Conservation (phyloP, 2,113 vertebrate genomes). For the Malurus cyaneus region DNA sequence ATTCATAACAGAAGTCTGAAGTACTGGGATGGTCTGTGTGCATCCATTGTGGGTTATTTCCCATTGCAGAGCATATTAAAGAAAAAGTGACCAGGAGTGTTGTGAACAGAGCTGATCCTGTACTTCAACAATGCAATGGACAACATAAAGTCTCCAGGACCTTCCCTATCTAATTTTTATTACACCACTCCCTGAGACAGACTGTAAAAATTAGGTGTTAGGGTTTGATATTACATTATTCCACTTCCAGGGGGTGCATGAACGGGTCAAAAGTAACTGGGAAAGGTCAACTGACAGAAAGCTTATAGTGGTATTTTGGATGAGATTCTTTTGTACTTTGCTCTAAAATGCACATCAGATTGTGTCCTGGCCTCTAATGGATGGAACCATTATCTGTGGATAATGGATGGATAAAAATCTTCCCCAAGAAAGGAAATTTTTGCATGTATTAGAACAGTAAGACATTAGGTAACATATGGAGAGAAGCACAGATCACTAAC, state of each 20-base stretch:
- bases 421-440: neutral
- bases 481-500: neutral
- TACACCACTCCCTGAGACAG: neutral
- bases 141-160: neutral
- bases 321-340: neutral
- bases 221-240: neutral
- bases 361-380: neutral
- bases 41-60: neutral
- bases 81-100: neutral
- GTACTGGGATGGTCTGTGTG: neutral
- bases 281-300: neutral
- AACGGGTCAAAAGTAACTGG: neutral
- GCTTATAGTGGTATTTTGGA: neutral
- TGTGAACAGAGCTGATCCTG: neutral
- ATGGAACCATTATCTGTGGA: neutral
- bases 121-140: neutral
- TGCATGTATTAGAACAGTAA: accelerated
- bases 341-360: neutral
- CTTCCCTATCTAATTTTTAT: neutral
- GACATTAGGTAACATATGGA: neutral
- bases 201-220: neutral
- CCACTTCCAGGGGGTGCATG: neutral
- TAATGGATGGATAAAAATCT: neutral
- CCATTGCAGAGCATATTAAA: neutral
- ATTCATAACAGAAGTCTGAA: neutral